Conservation (phyloP, 2,797 vertebrate genomes). For the Tokudaia muenninki region DNA sequence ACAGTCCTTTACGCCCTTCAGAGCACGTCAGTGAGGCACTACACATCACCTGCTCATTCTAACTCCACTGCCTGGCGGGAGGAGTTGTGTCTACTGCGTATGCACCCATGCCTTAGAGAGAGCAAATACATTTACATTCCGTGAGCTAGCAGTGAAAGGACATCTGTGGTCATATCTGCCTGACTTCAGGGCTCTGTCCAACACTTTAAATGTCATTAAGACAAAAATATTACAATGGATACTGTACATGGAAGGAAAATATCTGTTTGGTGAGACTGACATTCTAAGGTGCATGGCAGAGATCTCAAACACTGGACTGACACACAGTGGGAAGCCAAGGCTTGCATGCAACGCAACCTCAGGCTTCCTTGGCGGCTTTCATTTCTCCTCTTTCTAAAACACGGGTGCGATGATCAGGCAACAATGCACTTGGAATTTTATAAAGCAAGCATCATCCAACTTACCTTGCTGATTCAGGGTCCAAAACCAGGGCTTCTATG, state of each 20-base stretch:
- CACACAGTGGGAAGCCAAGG: not conserved
- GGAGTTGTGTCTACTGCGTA: not conserved
- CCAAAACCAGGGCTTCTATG: conserved; percentile 97
- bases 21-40: not conserved
- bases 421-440: not conserved
- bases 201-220: not conserved
- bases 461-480: conserved; percentile 96
- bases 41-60: not conserved
- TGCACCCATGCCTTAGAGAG: not conserved
- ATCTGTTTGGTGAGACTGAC: not conserved
- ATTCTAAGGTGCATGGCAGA: not conserved
- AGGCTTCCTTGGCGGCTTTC: not conserved
- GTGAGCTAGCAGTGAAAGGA: not conserved
- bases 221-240: conserved; percentile 41
- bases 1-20: not conserved
- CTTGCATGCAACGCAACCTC: not conserved
- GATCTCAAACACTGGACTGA: not conserved
- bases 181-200: not conserved
- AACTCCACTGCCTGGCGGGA: not conserved
- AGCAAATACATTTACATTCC: not conserved
- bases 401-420: conserved; percentile 26
- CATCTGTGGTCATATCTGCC: not conserved
- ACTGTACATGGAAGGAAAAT: not conserved
- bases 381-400: not conserved
- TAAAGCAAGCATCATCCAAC: conserved; percentile 66